Evolutionary conservation across 2,888 invertebrate species (phyloP).

Genomic region (Pyrochroa serraticornis): DNA sequence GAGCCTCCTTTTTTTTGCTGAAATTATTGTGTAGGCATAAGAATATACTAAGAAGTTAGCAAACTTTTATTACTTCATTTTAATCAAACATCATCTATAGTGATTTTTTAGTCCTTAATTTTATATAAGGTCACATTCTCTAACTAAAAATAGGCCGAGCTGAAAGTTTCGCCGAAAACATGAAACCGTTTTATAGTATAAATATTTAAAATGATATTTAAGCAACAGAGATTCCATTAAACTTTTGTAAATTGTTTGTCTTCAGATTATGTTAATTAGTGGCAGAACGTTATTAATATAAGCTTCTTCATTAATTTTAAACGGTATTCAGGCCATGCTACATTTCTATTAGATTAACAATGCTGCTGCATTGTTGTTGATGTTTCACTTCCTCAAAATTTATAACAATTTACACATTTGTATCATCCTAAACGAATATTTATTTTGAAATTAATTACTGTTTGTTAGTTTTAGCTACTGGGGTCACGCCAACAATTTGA

Average conservation of each 20-base stretch:
- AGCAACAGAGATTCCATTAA: constrained; percentile 23
- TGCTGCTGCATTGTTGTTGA: too few relatives aligned
- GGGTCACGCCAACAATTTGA: too few relatives aligned
- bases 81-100: too few relatives aligned
- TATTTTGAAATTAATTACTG: neutral
- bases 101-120: too few relatives aligned
- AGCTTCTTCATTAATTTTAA: constrained; percentile 35
- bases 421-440: neutral
- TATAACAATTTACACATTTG: neutral
- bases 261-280: constrained; percentile 36
- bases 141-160: too few relatives aligned
- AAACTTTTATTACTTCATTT: too few relatives aligned
- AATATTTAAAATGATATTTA: constrained; percentile 2
- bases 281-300: constrained; percentile 34
- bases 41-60: too few relatives aligned
- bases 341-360: too few relatives aligned
- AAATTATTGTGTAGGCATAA: too few relatives aligned
- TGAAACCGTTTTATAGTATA: neutral
- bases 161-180: too few relatives aligned
- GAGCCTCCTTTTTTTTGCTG: too few relatives aligned
- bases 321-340: constrained; percentile 5
- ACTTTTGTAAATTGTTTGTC: constrained; percentile 35
- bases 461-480: neutral
- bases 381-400: neutral
- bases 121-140: too few relatives aligned